phyloP scores from a whole-genome alignment of 2,797 vertebrate species.

The Pelodytes ibericus region DNA sequence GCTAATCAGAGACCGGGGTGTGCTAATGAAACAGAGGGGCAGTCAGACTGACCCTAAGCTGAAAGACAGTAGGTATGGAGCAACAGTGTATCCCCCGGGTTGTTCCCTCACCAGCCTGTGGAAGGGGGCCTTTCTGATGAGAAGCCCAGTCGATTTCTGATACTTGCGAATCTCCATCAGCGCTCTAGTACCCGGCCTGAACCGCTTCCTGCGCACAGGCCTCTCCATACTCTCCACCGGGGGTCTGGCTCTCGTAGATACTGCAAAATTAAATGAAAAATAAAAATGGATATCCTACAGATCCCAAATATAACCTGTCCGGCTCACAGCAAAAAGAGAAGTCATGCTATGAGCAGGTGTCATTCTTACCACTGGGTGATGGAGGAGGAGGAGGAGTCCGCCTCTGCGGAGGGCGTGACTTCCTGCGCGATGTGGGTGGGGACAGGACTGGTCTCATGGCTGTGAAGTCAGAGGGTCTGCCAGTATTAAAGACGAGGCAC shows the following conservation, averaged over 20 bases:
- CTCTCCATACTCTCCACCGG: background rate
- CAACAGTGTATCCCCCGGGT: too few species aligned
- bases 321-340: background rate
- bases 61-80: too few species aligned
- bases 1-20: too few species aligned
- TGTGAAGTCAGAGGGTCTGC: background rate
- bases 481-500: too few species aligned
- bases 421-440: background rate
- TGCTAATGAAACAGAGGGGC: too few species aligned
- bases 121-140: conserved; percentile 75
- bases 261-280: background rate
- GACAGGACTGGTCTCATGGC: background rate
- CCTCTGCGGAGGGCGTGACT: background rate
- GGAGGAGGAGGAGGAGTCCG: background rate
- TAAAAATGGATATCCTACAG: too few species aligned
- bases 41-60: too few species aligned
- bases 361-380: background rate
- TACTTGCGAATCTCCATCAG: conserved; percentile 80
- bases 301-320: background rate
- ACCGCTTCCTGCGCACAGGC: conserved; percentile 56
- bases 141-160: conserved; percentile 76
- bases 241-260: background rate
- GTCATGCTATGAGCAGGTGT: background rate
- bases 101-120: conserved; percentile 67
- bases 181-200: conserved; percentile 74